A percentile compares a stretch with the other conserved stretches of the same genome.
phyloP scores from a whole-genome alignment of 53 echinoderm and acorn worm genomes.

The Antedon mediterranea region DNA sequence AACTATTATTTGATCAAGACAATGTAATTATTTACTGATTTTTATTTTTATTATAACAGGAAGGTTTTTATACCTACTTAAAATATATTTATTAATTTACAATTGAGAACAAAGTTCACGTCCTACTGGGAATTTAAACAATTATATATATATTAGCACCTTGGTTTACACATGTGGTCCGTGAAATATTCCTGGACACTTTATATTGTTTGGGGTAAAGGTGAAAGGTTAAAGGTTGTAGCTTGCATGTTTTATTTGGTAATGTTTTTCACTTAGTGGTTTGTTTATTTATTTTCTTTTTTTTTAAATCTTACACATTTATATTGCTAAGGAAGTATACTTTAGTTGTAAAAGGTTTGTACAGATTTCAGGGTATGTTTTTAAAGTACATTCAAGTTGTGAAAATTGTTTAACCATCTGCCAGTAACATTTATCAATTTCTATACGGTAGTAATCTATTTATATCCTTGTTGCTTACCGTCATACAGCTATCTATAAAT shows the following conservation, averaged over 20 bases:
- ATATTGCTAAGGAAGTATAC: no score
- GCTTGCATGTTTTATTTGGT: background rate
- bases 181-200: background rate
- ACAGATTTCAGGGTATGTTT: background rate
- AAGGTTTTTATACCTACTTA: background rate
- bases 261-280: background rate
- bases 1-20: background rate
- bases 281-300: background rate
- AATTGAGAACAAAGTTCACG: background rate
- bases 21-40: background rate
- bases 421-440: no score
- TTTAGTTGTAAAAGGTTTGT: no score
- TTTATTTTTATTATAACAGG: background rate
- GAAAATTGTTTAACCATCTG: background rate
- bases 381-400: background rate
- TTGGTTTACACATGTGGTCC: background rate
- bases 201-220: background rate
- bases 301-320: background rate
- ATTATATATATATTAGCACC: background rate
- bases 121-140: background rate
- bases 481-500: background rate
- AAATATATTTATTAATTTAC: background rate
- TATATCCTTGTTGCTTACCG: background rate
- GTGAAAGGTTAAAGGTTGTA: background rate
- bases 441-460: background rate